Percentiles rank a stretch among this genome's conserved stretches.
Evolutionary conservation across 2,113 vertebrate genomes (phyloP).

Genomic region (Talpa occidentalis): DNA sequence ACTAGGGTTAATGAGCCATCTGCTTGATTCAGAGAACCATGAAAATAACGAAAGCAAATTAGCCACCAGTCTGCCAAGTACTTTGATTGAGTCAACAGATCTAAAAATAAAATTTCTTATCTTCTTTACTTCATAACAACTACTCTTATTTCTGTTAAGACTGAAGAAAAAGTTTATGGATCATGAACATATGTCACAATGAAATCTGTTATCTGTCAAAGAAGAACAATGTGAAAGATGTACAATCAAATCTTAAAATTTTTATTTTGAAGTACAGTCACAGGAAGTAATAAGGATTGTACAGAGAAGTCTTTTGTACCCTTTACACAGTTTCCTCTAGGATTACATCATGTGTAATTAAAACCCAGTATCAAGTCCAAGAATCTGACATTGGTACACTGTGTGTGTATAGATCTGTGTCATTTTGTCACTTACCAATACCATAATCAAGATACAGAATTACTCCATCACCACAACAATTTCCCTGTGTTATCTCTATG

Average conservation of each 20-base stretch:
- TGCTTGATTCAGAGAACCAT: not conserved
- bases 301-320: not conserved
- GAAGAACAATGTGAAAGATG: not conserved
- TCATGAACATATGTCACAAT: not conserved
- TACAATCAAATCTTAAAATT: not conserved
- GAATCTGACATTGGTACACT: not conserved
- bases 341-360: not conserved
- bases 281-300: not conserved
- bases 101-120: not conserved
- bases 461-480: not conserved
- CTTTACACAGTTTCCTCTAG: not conserved
- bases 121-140: not conserved
- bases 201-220: not conserved
- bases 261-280: not conserved
- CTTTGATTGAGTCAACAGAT: slow-evolving; percentile 25
- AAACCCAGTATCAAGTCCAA: not conserved
- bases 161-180: not conserved
- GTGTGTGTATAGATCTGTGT: not conserved
- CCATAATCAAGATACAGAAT: not conserved
- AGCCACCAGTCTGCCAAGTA: not conserved
- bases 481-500: not conserved
- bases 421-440: not conserved
- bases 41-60: not conserved
- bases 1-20: not conserved
- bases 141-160: not conserved